These are phyloP conservation scores for Cacatua alba DNA, from an alignment of 2,113 vertebrate species.

Conservation along the genomic window DNA sequence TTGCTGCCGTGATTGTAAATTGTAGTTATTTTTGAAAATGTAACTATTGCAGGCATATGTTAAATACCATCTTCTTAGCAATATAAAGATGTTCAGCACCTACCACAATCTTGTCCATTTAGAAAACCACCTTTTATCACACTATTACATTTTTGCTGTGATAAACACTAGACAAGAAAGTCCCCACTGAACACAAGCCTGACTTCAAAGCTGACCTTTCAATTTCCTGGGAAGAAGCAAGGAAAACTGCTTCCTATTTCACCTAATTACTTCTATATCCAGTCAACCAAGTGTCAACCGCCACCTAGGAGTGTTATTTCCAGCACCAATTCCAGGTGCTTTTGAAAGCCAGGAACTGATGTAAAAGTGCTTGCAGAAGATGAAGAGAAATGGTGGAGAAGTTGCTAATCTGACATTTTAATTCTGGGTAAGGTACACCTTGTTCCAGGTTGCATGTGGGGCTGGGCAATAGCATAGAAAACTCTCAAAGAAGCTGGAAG, in stretches of 20 bases:
- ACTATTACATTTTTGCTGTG: not conserved
- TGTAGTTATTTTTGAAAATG: not conserved
- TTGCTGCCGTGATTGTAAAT: not conserved
- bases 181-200: not conserved
- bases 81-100: not conserved
- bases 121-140: not conserved
- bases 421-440: not conserved
- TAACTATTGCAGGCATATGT: not conserved
- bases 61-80: not conserved
- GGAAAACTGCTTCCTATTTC: not conserved
- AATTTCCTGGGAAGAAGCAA: conserved; percentile 11
- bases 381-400: not conserved
- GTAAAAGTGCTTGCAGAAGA: not conserved
- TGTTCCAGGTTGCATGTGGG: not conserved
- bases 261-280: not conserved
- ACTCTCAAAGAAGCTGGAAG: not conserved
- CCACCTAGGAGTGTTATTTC: not conserved
- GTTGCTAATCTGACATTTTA: not conserved
- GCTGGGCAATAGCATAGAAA: not conserved
- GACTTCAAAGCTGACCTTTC: conserved; percentile 4
- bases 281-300: not conserved
- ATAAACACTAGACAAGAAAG: not conserved
- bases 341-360: not conserved
- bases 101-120: not conserved
- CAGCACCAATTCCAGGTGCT: not conserved